Conservation (phyloP, 2,888 invertebrate species). For the Lordiphosa andalusiaca region DNA sequence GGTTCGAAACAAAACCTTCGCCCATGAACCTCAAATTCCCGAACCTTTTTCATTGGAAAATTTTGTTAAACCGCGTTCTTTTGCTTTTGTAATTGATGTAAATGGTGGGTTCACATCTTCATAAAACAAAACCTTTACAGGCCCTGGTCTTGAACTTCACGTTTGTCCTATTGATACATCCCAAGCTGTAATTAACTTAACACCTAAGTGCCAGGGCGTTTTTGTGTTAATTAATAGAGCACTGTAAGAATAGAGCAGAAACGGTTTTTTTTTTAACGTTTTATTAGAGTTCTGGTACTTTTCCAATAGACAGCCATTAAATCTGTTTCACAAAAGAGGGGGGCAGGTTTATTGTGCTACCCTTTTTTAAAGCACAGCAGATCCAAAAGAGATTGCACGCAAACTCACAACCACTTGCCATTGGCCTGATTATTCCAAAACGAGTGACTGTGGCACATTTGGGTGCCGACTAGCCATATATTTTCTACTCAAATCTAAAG, state of each 20-base stretch:
- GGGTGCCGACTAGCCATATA: constrained; percentile 18
- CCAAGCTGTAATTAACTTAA: constrained; percentile 50
- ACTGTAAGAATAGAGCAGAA: constrained; percentile 38
- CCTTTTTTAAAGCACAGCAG: constrained; percentile 3
- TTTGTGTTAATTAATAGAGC: constrained; percentile 40
- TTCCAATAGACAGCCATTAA: background rate
- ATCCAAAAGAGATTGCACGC: constrained; percentile 45
- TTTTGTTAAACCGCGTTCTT: too few species aligned
- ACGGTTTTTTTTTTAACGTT: constrained; percentile 32
- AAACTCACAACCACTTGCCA: constrained; percentile 32
- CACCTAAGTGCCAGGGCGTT: constrained; percentile 43
- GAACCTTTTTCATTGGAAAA: too few species aligned
- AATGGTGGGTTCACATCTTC: too few species aligned
- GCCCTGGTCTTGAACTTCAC: constrained; percentile 6
- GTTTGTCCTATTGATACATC: background rate
- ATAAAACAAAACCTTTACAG: constrained; percentile 14
- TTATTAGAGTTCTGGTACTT: background rate
- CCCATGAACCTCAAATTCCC: too few species aligned
- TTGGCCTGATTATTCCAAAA: constrained; percentile 48
- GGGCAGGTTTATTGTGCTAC: background rate
- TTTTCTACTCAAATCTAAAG: constrained; percentile 17
- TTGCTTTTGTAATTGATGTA: too few species aligned
- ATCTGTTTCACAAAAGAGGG: too few species aligned
- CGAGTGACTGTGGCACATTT: constrained; percentile 25
- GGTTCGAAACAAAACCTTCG: too few species aligned